These are phyloP conservation scores for Melopsittacus undulatus DNA, from an alignment of 2,797 vertebrate genomes.

Conservation along the genomic window DNA sequence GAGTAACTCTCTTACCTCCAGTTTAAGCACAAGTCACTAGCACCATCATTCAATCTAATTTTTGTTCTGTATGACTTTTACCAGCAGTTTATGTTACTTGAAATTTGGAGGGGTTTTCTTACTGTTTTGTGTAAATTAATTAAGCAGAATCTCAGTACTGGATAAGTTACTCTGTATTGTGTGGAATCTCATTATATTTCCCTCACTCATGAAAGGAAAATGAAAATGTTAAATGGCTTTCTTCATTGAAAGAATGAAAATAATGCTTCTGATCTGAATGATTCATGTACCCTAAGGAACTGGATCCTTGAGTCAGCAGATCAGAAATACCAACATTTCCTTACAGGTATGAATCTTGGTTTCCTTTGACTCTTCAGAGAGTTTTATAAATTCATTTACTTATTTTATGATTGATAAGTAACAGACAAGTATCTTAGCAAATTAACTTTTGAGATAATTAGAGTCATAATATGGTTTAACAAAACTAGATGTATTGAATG, in stretches of 20 bases:
- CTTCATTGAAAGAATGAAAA: background rate
- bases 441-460: background rate
- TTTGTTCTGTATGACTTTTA: background rate
- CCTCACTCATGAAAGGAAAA: background rate
- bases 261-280: background rate
- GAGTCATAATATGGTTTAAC: background rate
- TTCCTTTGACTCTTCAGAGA: background rate
- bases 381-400: background rate
- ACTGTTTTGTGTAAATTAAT: background rate
- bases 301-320: background rate
- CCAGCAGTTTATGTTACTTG: background rate
- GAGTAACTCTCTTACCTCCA: slow-evolving; percentile 23
- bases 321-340: background rate
- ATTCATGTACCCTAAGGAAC: background rate
- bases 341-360: background rate
- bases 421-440: background rate
- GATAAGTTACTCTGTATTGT: background rate
- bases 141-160: background rate
- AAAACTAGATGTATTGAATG: background rate
- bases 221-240: background rate
- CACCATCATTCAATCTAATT: background rate
- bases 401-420: background rate
- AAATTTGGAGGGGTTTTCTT: background rate
- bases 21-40: slow-evolving; percentile 45
- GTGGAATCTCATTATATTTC: background rate